These are phyloP conservation scores for Coranthus polyacanthus DNA, from an alignment of 2,797 vertebrate species.

Conservation along the genomic window DNA sequence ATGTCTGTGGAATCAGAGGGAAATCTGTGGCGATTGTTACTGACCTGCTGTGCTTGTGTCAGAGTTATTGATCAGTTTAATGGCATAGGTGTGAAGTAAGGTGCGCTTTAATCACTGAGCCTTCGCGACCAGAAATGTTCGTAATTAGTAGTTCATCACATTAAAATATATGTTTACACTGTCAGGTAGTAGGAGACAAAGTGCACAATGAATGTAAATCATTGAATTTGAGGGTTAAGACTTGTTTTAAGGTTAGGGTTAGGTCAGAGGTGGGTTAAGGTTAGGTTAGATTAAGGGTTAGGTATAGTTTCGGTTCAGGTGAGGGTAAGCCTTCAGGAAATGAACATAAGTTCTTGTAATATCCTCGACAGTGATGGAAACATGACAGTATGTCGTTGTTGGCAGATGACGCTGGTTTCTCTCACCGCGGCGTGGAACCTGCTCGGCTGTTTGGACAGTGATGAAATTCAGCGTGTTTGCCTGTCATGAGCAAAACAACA, in stretches of 20 bases:
- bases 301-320: conserved; percentile 1
- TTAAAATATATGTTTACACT: conserved; percentile 16
- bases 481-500: conserved; percentile 65
- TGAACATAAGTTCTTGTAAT: too few species aligned
- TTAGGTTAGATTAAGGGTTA: too few species aligned
- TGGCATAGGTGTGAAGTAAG: conserved; percentile 46
- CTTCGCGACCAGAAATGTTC: conserved; percentile 4
- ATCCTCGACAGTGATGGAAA: neutral
- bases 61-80: conserved; percentile 64
- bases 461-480: conserved; percentile 62
- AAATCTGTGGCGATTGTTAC: conserved; percentile 49
- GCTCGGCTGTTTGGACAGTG: conserved; percentile 62
- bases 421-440: conserved; percentile 34
- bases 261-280: neutral
- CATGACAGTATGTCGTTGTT: neutral
- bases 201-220: neutral
- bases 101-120: conserved; percentile 57
- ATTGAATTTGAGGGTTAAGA: neutral
- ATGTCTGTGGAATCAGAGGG: conserved; percentile 2
- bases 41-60: conserved; percentile 7
- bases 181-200: neutral
- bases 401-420: conserved; percentile 50
- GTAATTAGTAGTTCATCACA: neutral
- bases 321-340: neutral
- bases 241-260: neutral